Conservation (phyloP, 2,797 vertebrate species). For the Streptopelia turtur region DNA sequence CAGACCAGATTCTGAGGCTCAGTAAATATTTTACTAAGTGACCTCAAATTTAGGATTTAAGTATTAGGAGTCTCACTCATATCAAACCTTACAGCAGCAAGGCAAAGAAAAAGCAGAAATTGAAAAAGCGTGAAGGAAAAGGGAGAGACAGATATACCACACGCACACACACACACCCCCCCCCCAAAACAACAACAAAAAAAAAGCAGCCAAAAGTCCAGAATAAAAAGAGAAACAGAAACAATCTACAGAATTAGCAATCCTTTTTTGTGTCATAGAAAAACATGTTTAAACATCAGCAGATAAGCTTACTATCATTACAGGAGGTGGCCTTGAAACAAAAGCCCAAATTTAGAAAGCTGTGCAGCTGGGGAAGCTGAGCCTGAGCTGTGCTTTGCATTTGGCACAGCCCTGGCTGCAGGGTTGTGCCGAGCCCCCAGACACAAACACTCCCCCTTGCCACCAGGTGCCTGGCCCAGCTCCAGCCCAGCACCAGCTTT, state of each 20-base stretch:
- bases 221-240: not conserved
- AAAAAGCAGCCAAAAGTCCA: not conserved
- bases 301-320: not conserved
- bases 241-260: not conserved
- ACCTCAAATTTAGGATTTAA: not conserved
- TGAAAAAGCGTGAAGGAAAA: not conserved
- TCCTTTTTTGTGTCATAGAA: not conserved
- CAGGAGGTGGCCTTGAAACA: not conserved
- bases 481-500: not conserved
- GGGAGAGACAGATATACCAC: accelerated
- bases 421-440: not conserved
- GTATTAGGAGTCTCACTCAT: not conserved
- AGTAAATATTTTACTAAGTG: not conserved
- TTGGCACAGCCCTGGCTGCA: not conserved
- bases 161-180: not conserved
- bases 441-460: not conserved
- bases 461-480: not conserved
- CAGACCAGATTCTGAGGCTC: not conserved
- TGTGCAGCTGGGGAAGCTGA: not conserved
- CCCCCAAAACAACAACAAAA: not conserved
- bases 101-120: not conserved
- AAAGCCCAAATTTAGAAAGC: not conserved
- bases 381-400: not conserved
- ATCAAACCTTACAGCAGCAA: not conserved
- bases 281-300: not conserved